phyloP scores from a whole-genome alignment of 2,113 vertebrate species.

The Clarias gariepinus region DNA sequence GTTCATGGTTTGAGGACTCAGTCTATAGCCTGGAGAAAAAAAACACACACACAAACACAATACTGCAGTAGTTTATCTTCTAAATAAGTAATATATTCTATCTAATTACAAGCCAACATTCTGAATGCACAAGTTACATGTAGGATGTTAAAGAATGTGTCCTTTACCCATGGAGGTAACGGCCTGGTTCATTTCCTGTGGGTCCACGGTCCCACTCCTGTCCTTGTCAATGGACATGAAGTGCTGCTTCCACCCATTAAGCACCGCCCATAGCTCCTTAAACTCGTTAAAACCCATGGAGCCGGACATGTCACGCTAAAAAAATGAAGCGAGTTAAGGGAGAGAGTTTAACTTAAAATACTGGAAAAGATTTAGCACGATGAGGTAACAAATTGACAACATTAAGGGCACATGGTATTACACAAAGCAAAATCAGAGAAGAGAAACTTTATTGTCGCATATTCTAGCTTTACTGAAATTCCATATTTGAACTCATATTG shows the following conservation, averaged over 20 bases:
- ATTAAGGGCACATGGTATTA: background rate
- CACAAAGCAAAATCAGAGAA: background rate
- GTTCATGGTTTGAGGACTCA: slow-evolving; percentile 87
- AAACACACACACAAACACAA: slow-evolving; percentile 8
- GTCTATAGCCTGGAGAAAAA: slow-evolving; percentile 65
- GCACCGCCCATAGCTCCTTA: slow-evolving; percentile 84
- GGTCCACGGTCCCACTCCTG: slow-evolving; percentile 85
- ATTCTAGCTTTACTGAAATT: background rate
- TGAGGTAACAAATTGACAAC: background rate
- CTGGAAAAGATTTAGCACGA: background rate
- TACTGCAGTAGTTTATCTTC: background rate
- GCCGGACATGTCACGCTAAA: slow-evolving; percentile 81
- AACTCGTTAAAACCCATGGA: slow-evolving; percentile 92
- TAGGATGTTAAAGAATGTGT: background rate
- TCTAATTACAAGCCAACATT: too few relatives aligned
- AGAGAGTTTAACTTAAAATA: background rate
- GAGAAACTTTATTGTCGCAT: background rate
- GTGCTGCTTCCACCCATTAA: slow-evolving; percentile 87
- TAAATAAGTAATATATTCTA: background rate
- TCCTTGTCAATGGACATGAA: slow-evolving; percentile 85
- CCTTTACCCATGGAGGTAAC: slow-evolving; percentile 81
- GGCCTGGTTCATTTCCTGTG: slow-evolving; percentile 85
- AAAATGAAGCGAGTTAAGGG: slow-evolving; percentile 68
- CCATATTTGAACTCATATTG: background rate
- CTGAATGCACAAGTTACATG: background rate